Percentiles rank a stretch among this genome's conserved stretches.
Conservation (phyloP, 1,140 invertebrate species). For the Lepidurus apus region DNA sequence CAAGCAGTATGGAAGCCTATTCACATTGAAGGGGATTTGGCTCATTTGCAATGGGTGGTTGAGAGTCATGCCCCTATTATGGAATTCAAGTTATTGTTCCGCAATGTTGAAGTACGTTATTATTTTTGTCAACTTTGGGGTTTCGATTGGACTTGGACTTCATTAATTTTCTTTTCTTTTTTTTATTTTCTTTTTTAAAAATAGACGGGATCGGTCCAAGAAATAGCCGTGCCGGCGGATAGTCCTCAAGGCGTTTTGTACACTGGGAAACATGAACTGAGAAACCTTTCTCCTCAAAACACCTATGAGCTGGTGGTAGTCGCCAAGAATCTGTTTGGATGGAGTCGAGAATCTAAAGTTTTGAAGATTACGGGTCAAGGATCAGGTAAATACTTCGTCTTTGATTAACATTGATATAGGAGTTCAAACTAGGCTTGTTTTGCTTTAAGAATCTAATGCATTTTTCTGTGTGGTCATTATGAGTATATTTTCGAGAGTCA, state of each 20-base stretch:
- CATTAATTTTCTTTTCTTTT: not conserved
- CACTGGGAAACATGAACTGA: not conserved
- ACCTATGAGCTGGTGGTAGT: slow-evolving; percentile 11
- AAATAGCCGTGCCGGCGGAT: not conserved
- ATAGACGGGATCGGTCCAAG: not conserved
- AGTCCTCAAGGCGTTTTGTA: slow-evolving; percentile 15
- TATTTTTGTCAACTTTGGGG: not conserved
- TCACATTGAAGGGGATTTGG: not conserved
- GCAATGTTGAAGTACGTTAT: not conserved
- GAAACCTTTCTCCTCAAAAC: not conserved
- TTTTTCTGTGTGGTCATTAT: too few relatives aligned
- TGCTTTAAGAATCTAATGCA: not conserved
- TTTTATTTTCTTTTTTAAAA: not conserved
- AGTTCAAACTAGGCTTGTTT: not conserved
- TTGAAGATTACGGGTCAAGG: slow-evolving; percentile 18
- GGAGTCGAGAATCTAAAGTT: slow-evolving; percentile 14
- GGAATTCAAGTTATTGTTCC: not conserved
- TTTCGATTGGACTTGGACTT: not conserved
- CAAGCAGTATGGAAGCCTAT: slow-evolving; percentile 15
- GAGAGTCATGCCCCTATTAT: not conserved
- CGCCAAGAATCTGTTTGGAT: slow-evolving; percentile 4
- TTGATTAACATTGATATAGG: not conserved
- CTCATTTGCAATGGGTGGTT: slow-evolving; percentile 8
- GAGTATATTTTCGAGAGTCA: too few relatives aligned
- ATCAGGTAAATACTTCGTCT: slow-evolving; percentile 11